Percentiles rank a stretch among this genome's conserved stretches.
phyloP scores from a whole-genome alignment of 2,888 invertebrate species.

The Elegia similella region DNA sequence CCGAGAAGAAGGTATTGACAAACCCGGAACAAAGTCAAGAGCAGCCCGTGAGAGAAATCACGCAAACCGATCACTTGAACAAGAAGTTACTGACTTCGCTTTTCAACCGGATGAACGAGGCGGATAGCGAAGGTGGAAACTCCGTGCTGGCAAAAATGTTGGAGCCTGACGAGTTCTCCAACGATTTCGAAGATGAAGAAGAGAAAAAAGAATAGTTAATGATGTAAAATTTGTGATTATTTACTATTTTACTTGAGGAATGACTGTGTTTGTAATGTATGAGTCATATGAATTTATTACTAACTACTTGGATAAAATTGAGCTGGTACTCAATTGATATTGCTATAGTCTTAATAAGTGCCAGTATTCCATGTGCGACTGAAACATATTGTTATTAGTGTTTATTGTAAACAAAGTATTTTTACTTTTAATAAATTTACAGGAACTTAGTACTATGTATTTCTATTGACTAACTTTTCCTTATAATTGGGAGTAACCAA shows the following conservation, averaged over 20 bases:
- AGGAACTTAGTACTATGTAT: background rate
- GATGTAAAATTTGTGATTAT: background rate
- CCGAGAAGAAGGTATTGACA: constrained; percentile 45
- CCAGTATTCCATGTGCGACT: too few species aligned
- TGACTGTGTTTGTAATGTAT: background rate
- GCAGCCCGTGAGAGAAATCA: constrained; percentile 71
- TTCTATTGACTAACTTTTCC: background rate
- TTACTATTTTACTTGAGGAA: background rate
- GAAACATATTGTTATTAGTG: too few species aligned
- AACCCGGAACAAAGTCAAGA: constrained; percentile 47
- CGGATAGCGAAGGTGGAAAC: constrained; percentile 49
- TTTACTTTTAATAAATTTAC: too few species aligned
- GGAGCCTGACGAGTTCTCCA: constrained; percentile 47
- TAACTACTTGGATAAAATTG: too few species aligned
- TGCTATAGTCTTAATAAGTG: too few species aligned
- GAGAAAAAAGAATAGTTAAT: constrained; percentile 50
- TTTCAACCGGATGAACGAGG: constrained; percentile 79
- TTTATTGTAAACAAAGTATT: too few species aligned
- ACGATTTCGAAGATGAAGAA: constrained; percentile 37
- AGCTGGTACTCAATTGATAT: too few species aligned
- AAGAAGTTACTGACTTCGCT: constrained; percentile 84
- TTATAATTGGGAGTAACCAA: too few species aligned
- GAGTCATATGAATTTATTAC: background rate
- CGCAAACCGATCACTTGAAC: constrained; percentile 85
- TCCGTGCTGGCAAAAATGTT: constrained; percentile 53